phyloP scores from a whole-genome alignment of 2,888 invertebrate species.

The Noctua comes region DNA sequence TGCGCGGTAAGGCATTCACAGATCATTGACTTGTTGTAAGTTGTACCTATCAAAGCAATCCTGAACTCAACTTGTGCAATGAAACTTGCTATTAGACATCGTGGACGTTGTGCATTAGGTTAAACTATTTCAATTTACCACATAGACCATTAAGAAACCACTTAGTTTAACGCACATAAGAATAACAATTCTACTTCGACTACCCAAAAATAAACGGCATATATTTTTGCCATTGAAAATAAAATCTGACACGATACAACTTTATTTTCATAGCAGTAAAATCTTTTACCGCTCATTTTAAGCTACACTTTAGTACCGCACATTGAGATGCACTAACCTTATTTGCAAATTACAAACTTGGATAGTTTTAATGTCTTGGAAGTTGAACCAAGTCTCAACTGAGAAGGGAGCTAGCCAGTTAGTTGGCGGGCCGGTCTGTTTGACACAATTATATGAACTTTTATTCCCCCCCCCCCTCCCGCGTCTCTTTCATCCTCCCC shows the following conservation, averaged over 20 bases:
- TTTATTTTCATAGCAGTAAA: neutral
- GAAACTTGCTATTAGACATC: neutral
- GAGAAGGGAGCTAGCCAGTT: conserved; percentile 20
- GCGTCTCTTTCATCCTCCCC: neutral
- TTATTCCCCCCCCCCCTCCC: conserved; percentile 28
- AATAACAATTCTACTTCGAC: neutral
- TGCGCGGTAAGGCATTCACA: neutral
- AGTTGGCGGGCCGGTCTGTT: conserved; percentile 32
- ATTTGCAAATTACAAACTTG: conserved; percentile 48
- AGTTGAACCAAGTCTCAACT: conserved; percentile 3
- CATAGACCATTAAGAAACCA: neutral
- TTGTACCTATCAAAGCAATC: neutral
- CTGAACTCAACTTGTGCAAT: conserved; percentile 17
- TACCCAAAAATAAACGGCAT: neutral
- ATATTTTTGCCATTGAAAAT: neutral
- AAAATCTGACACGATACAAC: neutral
- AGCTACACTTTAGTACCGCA: conserved; percentile 7
- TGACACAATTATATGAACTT: conserved; percentile 54
- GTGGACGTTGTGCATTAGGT: conserved; percentile 3
- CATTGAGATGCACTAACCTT: conserved; percentile 32
- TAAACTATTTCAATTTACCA: conserved; percentile 1
- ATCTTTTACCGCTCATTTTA: conserved; percentile 29
- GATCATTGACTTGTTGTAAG: neutral
- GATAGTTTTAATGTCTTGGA: conserved; percentile 31
- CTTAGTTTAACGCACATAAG: neutral